phyloP scores from a whole-genome alignment of 2,888 invertebrate genomes.

The Heliconius hortense region DNA sequence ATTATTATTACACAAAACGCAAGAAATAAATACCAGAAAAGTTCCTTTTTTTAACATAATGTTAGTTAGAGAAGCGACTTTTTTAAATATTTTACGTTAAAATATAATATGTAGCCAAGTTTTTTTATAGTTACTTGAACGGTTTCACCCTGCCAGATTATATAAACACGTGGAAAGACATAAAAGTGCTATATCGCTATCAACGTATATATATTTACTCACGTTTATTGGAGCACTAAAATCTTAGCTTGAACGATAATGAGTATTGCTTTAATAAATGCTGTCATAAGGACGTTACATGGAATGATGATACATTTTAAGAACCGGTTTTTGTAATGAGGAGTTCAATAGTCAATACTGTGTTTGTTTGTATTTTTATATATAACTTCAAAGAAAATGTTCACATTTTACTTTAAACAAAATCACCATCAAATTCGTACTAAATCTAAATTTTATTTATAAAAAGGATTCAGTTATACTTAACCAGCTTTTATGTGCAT shows the following conservation, averaged over 20 bases:
- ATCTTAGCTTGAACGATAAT: conserved; percentile 19
- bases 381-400: background rate
- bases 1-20: too few relatives aligned
- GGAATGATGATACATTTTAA: conserved; percentile 58
- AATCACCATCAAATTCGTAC: background rate
- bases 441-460: background rate
- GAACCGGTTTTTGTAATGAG: conserved; percentile 52
- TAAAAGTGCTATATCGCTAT: background rate
- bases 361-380: conserved; percentile 6
- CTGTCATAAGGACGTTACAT: conserved; percentile 48
- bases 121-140: background rate
- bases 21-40: too few relatives aligned
- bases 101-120: background rate
- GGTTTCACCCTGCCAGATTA: conserved; percentile 2
- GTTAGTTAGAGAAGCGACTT: too few relatives aligned
- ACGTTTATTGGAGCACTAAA: conserved; percentile 12
- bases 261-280: conserved; percentile 31
- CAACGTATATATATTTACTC: background rate
- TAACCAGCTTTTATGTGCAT: too few relatives aligned
- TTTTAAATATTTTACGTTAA: too few relatives aligned
- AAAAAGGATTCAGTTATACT: background rate
- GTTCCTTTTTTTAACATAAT: too few relatives aligned
- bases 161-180: background rate
- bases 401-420: background rate
- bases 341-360: conserved; percentile 43